These are phyloP conservation scores for Siphamia tubifer DNA, from an alignment of 2,113 vertebrate genomes.

Conservation along the genomic window DNA sequence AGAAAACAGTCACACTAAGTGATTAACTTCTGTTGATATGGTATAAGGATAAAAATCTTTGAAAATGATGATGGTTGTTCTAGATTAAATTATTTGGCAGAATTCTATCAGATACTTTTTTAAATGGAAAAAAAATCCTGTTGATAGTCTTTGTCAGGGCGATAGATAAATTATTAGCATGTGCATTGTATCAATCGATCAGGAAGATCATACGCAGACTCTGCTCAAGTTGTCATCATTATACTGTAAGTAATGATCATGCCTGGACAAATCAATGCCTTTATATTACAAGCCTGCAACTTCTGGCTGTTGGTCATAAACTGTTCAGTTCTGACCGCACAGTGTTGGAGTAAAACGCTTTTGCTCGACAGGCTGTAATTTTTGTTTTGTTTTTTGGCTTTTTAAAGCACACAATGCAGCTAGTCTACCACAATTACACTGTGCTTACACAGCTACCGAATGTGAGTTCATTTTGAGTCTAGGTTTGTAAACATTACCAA, in stretches of 20 bases:
- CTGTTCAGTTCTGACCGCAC: constrained; percentile 47
- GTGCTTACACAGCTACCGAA: constrained; percentile 43
- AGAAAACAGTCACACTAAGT: constrained; percentile 7
- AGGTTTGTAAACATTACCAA: constrained; percentile 36
- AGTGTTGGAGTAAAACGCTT: constrained; percentile 53
- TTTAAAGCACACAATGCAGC: constrained; percentile 7
- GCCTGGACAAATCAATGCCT: constrained; percentile 63
- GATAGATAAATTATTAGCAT: constrained; percentile 39
- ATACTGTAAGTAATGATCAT: constrained; percentile 53
- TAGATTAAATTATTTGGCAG: constrained; percentile 1
- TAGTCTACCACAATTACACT: constrained; percentile 37
- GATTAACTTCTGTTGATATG: too few relatives aligned
- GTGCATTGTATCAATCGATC: constrained; percentile 43
- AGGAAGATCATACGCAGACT: constrained; percentile 9
- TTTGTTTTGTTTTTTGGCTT: neutral
- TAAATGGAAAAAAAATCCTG: constrained; percentile 8
- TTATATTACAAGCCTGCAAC: constrained; percentile 63
- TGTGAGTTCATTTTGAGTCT: constrained; percentile 26
- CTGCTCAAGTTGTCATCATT: constrained; percentile 30
- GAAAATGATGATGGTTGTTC: neutral
- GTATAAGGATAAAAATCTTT: too few relatives aligned
- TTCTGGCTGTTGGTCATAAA: constrained; percentile 48
- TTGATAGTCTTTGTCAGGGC: constrained; percentile 3
- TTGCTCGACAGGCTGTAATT: constrained; percentile 44
- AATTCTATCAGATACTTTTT: neutral